Percentiles rank a stretch among this genome's conserved stretches.
Conservation (phyloP, 2,797 vertebrate species). For the Picus viridis region DNA sequence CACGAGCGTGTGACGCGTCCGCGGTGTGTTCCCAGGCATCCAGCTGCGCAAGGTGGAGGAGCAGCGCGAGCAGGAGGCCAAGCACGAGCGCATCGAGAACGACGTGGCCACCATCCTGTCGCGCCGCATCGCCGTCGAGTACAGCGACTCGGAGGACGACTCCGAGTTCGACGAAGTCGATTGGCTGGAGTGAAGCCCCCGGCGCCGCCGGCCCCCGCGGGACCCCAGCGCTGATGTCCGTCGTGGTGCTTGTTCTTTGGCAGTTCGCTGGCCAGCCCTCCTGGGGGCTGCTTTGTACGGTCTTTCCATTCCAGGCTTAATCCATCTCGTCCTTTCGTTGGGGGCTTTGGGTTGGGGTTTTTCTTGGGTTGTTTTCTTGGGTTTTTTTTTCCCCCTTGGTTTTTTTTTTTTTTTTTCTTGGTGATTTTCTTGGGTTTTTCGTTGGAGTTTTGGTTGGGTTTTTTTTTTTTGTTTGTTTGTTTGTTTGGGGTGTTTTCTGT, state of each 20-base stretch:
- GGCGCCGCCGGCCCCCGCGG: too few species aligned
- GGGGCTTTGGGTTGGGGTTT: too few species aligned
- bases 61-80: conserved; percentile 96
- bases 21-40: conserved; percentile 83
- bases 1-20: background rate
- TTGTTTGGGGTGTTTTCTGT: too few species aligned
- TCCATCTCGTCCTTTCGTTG: too few species aligned
- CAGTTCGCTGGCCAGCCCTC: conserved; percentile 82
- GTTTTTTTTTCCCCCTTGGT: too few species aligned
- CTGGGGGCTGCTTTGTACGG: conserved; percentile 76
- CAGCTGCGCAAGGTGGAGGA: conserved; percentile 98
- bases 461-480: too few species aligned
- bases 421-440: too few species aligned
- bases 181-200: conserved; percentile 89
- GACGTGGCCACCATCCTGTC: conserved; percentile 98
- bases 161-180: conserved; percentile 98
- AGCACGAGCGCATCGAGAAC: conserved; percentile 96
- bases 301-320: conserved; percentile 66
- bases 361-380: too few species aligned
- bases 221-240: conserved; percentile 62
- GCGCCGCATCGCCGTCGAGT: conserved; percentile 96
- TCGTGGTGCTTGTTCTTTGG: conserved; percentile 85
- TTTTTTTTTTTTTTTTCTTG: too few species aligned
- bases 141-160: conserved; percentile 97
- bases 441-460: too few species aligned